These are phyloP conservation scores for Muntiacus reevesi DNA, from an alignment of 2,113 vertebrate genomes.

Conservation along the genomic window DNA sequence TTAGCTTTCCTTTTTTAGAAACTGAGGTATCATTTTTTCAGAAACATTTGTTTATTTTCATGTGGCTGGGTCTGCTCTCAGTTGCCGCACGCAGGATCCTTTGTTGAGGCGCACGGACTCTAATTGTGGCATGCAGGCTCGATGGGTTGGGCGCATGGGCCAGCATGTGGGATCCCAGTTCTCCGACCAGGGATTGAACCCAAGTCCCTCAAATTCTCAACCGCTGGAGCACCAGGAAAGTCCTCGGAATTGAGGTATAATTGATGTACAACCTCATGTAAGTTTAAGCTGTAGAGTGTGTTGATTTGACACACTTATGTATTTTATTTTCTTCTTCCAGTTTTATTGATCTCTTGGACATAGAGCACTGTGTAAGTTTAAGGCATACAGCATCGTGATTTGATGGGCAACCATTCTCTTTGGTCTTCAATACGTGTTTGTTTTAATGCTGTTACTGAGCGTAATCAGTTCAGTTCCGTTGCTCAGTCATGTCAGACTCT, in stretches of 20 bases:
- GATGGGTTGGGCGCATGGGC: rapidly evolving
- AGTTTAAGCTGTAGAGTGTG: neutral
- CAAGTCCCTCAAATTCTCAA: neutral
- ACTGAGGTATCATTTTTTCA: neutral
- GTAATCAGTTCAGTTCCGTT: neutral
- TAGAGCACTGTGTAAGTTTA: neutral
- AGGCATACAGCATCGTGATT: neutral
- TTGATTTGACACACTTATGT: neutral
- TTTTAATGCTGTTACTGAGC: neutral
- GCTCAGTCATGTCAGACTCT: neutral
- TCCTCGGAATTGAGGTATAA: neutral
- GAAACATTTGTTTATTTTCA: neutral
- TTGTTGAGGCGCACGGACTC: rapidly evolving
- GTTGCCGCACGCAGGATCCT: neutral
- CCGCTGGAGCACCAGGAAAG: neutral
- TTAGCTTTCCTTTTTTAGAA: neutral
- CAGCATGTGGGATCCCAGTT: neutral
- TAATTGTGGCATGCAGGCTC: neutral
- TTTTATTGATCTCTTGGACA: neutral
- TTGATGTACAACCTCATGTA: neutral
- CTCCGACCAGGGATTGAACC: neutral
- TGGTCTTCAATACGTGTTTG: neutral
- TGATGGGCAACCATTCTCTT: neutral
- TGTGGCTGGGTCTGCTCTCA: neutral
- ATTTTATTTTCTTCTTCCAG: neutral